Percentiles rank a stretch among this genome's conserved stretches.
phyloP scores from a whole-genome alignment of 2,888 invertebrate species.

The Drosophila mayaguana region DNA sequence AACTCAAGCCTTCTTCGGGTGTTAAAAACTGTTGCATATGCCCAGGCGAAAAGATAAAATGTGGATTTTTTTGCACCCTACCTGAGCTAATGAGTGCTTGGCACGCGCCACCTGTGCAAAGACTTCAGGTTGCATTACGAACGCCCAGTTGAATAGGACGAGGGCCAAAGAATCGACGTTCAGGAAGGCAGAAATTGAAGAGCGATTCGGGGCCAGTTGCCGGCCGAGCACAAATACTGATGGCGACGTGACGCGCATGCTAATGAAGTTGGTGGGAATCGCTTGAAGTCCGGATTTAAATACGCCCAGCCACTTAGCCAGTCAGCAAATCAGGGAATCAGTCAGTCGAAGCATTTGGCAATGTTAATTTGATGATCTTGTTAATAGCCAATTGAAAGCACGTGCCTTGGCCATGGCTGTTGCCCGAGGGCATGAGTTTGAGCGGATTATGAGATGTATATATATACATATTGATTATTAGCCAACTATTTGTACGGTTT shows the following conservation, averaged over 20 bases:
- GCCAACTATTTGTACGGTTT: constrained; percentile 2
- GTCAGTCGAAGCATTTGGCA: constrained; percentile 33
- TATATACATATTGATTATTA: not conserved
- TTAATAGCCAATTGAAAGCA: constrained; percentile 63
- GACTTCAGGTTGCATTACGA: constrained; percentile 11
- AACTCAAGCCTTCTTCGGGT: not conserved
- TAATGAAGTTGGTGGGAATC: constrained; percentile 39
- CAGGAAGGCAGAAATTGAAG: constrained; percentile 20
- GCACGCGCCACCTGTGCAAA: constrained; percentile 16
- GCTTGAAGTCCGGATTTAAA: constrained; percentile 45
- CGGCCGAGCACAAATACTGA: constrained; percentile 43
- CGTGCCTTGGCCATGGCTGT: constrained; percentile 32
- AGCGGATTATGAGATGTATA: not conserved
- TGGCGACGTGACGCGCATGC: constrained; percentile 61
- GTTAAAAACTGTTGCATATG: constrained; percentile 18
- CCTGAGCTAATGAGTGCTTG: constrained; percentile 21
- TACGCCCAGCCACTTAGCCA: constrained; percentile 44
- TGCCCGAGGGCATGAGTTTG: not conserved
- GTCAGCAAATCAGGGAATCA: constrained; percentile 1
- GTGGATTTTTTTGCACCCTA: not conserved
- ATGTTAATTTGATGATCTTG: constrained; percentile 71
- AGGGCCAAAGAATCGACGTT: not conserved
- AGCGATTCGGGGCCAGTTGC: constrained; percentile 15
- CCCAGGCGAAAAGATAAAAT: not conserved
- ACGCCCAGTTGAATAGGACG: constrained; percentile 32